phyloP scores from a whole-genome alignment of 1,140 invertebrate genomes.

The Bombus turneri region DNA sequence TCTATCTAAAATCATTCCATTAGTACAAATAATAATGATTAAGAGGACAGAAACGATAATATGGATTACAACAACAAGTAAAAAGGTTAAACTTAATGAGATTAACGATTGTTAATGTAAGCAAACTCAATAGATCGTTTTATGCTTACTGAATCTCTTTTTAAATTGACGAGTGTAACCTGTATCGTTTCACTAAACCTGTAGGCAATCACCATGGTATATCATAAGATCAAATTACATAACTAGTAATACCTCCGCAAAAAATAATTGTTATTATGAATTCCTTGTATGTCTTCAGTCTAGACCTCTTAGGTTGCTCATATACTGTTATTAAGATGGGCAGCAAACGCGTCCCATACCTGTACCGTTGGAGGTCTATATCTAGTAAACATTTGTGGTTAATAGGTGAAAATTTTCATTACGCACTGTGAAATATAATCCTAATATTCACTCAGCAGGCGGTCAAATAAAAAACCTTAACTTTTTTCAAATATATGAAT shows the following conservation, averaged over 20 bases:
- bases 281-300: neutral
- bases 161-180: neutral
- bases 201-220: neutral
- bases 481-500: neutral
- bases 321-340: neutral
- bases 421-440: neutral
- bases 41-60: neutral
- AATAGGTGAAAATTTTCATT: neutral
- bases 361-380: neutral
- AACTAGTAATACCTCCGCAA: constrained; percentile 23
- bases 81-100: neutral
- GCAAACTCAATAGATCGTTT: neutral
- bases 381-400: neutral
- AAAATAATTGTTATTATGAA: constrained; percentile 41
- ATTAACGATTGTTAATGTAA: constrained; percentile 1
- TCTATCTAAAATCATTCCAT: neutral
- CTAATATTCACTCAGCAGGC: neutral
- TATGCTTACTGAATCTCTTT: neutral
- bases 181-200: neutral
- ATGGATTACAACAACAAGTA: no score
- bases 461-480: neutral
- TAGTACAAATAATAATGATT: neutral
- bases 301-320: constrained; percentile 6
- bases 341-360: neutral
- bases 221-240: constrained; percentile 44